Base-by-base conservation (phyloP, 2,113 vertebrate genomes). In the Sturnira hondurensis region DNA sequence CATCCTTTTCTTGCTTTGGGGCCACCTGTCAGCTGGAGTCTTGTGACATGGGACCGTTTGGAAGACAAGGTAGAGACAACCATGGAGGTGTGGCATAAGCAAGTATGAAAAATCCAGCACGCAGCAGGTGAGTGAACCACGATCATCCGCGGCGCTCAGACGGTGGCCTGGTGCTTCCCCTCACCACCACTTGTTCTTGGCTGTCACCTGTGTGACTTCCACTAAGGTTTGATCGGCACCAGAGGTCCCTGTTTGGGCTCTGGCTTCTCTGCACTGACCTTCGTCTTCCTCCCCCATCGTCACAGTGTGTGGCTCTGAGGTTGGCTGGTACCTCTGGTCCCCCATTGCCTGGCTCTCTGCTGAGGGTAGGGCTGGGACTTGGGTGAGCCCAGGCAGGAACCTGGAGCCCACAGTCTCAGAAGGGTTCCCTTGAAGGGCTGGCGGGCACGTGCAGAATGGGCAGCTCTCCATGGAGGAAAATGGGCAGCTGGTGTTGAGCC, bases 1-100 rank as follows among this genome's bases (percentile, higher is more conserved):
- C 47, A 38, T 16, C 47, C 26, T 92, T 92, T 43, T 31, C 70
- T 67, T 36, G 45, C 28, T 16, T 74, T 36, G 20, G 7, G n/a
- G n/a, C 68, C 56, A 47, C 26, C 26, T 43, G 14, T 74, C 80
- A 52, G 33, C 24, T 14, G 54, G 77, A 74, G 36, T 2, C 22
- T 36, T 65, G 77, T 83, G 67, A 82, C 67, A 41, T 7, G 58
- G n/a, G 13, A 33, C 36, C 31, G 2, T 54, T 89, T 74, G 38
- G 58, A 45, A 89, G 83, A 56, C 24, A 24, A 28, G 54, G 38
- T 36, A 74, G 56, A 38, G 20, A 67, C 56, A 36, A 7, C 7
- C 0, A 0, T 1, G 31, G 10, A 58, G 47, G 26, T 15, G 10
- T 15, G 36, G 52, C 56, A 38, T 10, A 10, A 7, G 8, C 31